Evolutionary conservation across 1,140 invertebrate genomes (phyloP).

Genomic region (Pogonomyrmex barbatus): DNA sequence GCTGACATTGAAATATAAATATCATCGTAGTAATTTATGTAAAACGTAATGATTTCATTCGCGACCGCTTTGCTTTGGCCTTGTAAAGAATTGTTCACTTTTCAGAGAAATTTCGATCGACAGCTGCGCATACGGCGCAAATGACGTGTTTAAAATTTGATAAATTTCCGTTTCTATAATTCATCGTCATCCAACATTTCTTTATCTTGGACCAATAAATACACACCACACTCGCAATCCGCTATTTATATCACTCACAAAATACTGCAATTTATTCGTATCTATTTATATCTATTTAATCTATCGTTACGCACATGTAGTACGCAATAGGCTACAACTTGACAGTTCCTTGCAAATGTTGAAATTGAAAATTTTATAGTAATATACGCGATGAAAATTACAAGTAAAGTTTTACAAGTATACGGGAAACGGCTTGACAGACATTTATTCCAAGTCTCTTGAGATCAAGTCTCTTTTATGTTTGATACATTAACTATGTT

Average conservation of each 20-base stretch:
- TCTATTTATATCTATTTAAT: slow-evolving; percentile 35
- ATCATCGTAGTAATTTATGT: neutral
- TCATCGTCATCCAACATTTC: too few relatives aligned
- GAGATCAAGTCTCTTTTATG: neutral
- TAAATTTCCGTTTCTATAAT: neutral
- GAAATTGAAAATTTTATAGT: neutral
- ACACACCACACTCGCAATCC: neutral
- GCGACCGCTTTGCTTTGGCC: neutral
- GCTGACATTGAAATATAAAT: too few relatives aligned
- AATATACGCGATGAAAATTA: neutral
- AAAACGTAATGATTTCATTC: neutral
- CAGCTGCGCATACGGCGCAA: too few relatives aligned
- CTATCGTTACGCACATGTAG: neutral
- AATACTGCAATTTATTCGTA: neutral
- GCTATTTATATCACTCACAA: neutral
- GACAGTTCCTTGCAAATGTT: too few relatives aligned
- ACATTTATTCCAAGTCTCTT: neutral
- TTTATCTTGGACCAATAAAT: slow-evolving; percentile 45
- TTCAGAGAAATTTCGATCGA: neutral
- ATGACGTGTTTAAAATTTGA: neutral
- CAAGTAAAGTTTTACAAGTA: neutral
- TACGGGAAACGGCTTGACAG: neutral
- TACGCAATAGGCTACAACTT: too few relatives aligned
- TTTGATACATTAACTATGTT: neutral
- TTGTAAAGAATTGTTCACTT: neutral